Base-by-base conservation (phyloP, 2,113 vertebrate genomes). In the Riparia riparia region DNA sequence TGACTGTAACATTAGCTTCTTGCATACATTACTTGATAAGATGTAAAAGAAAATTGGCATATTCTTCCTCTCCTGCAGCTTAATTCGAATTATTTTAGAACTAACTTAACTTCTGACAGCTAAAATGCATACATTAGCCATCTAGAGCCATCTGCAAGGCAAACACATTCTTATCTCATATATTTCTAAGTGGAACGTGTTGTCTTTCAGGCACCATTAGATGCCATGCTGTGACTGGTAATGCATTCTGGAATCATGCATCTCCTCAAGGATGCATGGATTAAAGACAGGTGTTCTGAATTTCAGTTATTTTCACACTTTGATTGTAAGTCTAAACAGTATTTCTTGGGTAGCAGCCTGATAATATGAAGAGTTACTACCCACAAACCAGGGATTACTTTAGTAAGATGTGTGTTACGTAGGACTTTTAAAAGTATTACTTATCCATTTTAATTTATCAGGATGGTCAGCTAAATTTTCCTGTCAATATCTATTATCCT, bases 81-180 rank as follows among this genome's bases (percentile, higher is more conserved):
- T 76, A 83, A 93, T 77, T 94, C 47, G 71, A 85, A 91, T 90
- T 94, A 74, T 86, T 94, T 85, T 60, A 93, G 76, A 82, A 95
- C 47, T 49, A 82, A 49, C 79, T 95, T 87, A 89, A 92, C 44
- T 94, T 87, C 73, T 95, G 84, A 77, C 83, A 96, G 86, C 39
- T 89, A 85, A 94, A 96, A 93, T 82, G 93, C 84, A 93, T 92
- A 85, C 57, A 95, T 94, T 89, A 94, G 39, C 70, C 57, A 69
- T 61, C 53, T 74, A 86, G 20, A 94, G 41, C 91, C 90, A 97
- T 93, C 86, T 96, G 88, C 76, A 95, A 95, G 83, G 90, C 88
- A 95, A 91, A 79, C 31, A 82, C 57, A 29, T 76, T 96, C 45
- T 82, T 95, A 85, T 34, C 32, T 92, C 58, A 17, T 42, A 68